phyloP scores from a whole-genome alignment of 2,888 invertebrate species.

The Dendrolimus pini region DNA sequence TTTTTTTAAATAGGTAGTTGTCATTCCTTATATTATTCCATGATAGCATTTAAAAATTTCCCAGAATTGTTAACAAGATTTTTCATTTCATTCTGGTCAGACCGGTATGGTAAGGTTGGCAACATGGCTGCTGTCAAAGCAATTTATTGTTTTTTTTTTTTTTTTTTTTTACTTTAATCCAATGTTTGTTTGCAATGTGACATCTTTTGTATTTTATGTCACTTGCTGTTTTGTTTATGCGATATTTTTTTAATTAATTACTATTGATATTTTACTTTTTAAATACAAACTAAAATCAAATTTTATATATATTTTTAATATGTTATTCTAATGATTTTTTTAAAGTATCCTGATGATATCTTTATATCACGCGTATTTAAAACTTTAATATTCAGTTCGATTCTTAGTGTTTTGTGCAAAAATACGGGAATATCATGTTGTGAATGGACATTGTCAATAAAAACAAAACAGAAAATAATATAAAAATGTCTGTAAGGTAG shows the following conservation, averaged over 20 bases:
- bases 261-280: too few relatives aligned
- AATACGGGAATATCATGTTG: conserved; percentile 56
- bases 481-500: conserved; percentile 75
- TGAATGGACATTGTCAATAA: conserved; percentile 49
- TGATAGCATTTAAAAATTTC: too few relatives aligned
- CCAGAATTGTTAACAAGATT: too few relatives aligned
- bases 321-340: too few relatives aligned
- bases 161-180: conserved; percentile 28
- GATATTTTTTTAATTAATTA: conserved; percentile 6
- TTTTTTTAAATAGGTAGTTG: too few relatives aligned
- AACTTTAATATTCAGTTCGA: neutral
- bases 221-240: conserved; percentile 19
- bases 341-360: too few relatives aligned
- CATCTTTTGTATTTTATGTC: conserved; percentile 32
- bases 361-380: neutral
- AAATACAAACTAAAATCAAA: too few relatives aligned
- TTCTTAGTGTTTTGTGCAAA: conserved; percentile 18
- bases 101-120: too few relatives aligned
- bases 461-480: conserved; percentile 15
- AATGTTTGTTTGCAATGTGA: conserved; percentile 73
- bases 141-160: conserved; percentile 21
- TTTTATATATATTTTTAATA: too few relatives aligned
- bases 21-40: too few relatives aligned
- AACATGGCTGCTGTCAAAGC: too few relatives aligned
- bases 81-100: too few relatives aligned